Conservation (phyloP, 1,140 invertebrate genomes). For the Forficula auricularia region DNA sequence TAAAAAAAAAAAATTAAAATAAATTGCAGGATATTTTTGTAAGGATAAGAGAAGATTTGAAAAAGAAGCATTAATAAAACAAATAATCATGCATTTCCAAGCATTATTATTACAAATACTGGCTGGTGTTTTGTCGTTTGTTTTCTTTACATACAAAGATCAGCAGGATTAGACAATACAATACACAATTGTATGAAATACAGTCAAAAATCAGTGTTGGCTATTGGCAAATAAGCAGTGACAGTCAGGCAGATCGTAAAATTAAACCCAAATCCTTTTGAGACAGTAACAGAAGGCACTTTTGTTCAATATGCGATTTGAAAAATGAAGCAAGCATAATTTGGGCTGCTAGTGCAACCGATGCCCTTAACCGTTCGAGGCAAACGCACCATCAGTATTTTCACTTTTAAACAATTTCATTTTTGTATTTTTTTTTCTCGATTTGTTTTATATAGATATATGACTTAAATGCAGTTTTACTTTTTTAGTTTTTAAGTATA, state of each 20-base stretch:
- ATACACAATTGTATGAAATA: slow-evolving; percentile 28
- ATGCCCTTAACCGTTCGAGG: too few species aligned
- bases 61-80: slow-evolving; percentile 63
- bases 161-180: slow-evolving; percentile 28
- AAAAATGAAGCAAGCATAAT: slow-evolving; percentile 3
- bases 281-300: slow-evolving; percentile 14
- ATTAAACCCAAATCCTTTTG: slow-evolving; percentile 13
- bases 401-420: too few species aligned
- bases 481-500: too few species aligned
- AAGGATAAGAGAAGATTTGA: slow-evolving; percentile 19
- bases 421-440: too few species aligned
- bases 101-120: slow-evolving; percentile 71
- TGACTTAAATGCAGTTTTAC: too few species aligned
- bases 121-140: slow-evolving; percentile 28
- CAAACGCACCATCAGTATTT: too few species aligned
- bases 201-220: slow-evolving; percentile 12
- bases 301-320: slow-evolving; percentile 2
- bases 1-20: slow-evolving; percentile 3
- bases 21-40: slow-evolving; percentile 10
- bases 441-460: too few species aligned
- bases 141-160: slow-evolving; percentile 16
- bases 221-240: slow-evolving; percentile 14
- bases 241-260: slow-evolving; percentile 12
- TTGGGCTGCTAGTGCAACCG: background rate
- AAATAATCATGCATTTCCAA: slow-evolving; percentile 71